Conservation (phyloP, 2,113 vertebrate species). For the Dryoscopus gambensis region DNA sequence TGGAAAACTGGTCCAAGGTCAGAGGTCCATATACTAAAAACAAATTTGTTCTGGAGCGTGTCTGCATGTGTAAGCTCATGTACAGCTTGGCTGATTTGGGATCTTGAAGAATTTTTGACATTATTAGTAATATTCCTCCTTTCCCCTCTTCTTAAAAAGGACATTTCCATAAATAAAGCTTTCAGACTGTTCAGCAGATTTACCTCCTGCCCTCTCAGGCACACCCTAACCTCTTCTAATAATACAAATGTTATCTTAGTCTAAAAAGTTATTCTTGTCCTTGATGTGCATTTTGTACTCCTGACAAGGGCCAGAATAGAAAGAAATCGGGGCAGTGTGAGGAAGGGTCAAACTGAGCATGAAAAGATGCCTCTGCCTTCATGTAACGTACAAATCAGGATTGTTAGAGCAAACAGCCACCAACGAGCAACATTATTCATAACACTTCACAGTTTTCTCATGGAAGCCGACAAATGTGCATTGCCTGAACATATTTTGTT, state of each 20-base stretch:
- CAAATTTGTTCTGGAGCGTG: background rate
- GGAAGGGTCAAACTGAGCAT: conserved; percentile 27
- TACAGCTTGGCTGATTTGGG: background rate
- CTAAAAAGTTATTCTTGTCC: conserved; percentile 38
- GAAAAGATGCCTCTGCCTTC: conserved; percentile 18
- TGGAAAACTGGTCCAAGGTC: background rate
- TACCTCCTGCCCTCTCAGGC: conserved; percentile 41
- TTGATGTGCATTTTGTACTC: conserved; percentile 15
- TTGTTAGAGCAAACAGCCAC: conserved; percentile 46
- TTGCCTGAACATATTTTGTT: conserved; percentile 61
- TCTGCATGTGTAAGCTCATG: background rate
- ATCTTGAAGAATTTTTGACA: background rate
- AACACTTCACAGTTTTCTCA: conserved; percentile 58
- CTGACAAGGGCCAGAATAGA: background rate
- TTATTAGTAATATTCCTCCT: conserved; percentile 4
- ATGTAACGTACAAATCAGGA: background rate
- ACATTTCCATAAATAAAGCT: conserved; percentile 27
- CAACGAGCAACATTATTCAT: conserved; percentile 50
- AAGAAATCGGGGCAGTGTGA: background rate
- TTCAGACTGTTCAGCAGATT: conserved; percentile 43
- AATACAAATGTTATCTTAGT: conserved; percentile 27
- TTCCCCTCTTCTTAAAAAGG: background rate
- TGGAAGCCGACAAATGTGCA: conserved; percentile 46
- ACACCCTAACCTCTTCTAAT: conserved; percentile 48
- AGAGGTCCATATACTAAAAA: background rate